These are phyloP conservation scores for Heliornis fulica DNA, from an alignment of 2,113 vertebrate species.

Conservation along the genomic window DNA sequence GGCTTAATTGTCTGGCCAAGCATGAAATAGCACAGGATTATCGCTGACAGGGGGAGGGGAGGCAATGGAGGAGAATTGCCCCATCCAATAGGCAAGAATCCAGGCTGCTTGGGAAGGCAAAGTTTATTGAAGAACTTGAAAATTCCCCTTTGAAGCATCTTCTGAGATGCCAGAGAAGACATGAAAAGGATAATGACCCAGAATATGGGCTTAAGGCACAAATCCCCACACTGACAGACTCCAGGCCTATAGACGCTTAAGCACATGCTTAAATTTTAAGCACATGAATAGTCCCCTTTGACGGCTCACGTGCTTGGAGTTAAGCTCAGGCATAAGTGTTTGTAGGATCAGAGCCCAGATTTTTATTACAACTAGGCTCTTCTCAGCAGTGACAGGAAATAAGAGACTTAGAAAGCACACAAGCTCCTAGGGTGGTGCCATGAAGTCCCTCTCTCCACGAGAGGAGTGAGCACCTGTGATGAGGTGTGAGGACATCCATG, in stretches of 20 bases:
- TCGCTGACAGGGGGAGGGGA: conserved; percentile 62
- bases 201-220: conserved; percentile 59
- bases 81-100: conserved; percentile 63
- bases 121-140: conserved; percentile 64
- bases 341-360: conserved; percentile 53
- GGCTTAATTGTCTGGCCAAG: conserved; percentile 69
- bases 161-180: conserved; percentile 51
- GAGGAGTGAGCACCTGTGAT: rapidly evolving
- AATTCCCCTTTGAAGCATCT: conserved; percentile 57
- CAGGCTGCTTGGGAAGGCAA: conserved; percentile 30
- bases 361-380: conserved; percentile 43
- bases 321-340: conserved; percentile 55
- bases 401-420: neutral
- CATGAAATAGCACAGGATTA: conserved; percentile 70
- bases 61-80: conserved; percentile 34
- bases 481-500: neutral
- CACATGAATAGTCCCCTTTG: conserved; percentile 61
- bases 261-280: conserved; percentile 64
- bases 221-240: conserved; percentile 30
- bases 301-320: conserved; percentile 52
- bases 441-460: rapidly evolving
- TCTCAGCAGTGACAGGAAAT: conserved; percentile 13
- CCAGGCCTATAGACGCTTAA: conserved; percentile 37
- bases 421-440: neutral
- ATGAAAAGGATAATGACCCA: conserved; percentile 62